Evolutionary conservation across 2,888 invertebrate genomes (phyloP).

Genomic region (Notodonta ziczac): DNA sequence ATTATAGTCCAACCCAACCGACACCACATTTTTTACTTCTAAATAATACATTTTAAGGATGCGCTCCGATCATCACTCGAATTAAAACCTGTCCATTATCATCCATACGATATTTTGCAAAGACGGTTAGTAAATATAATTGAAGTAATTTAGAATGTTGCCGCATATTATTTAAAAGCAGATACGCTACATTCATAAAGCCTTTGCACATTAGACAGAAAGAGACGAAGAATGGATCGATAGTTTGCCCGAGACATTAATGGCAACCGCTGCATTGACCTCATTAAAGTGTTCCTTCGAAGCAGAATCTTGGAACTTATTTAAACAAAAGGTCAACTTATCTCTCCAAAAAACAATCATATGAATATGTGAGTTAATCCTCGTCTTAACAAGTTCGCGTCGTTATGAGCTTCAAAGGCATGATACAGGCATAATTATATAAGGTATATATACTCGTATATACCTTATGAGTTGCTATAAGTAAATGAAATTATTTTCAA

Average conservation of each 20-base stretch:
- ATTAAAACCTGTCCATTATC: conserved; percentile 12
- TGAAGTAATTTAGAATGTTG: conserved; percentile 18
- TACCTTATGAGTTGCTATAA: too few species aligned
- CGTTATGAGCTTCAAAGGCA: too few species aligned
- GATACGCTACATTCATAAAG: conserved; percentile 39
- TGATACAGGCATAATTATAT: too few species aligned
- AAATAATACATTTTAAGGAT: conserved; percentile 9
- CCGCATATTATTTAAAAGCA: conserved; percentile 21
- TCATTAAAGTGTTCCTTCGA: conserved; percentile 74
- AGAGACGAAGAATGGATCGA: conserved; percentile 80
- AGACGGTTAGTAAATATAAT: conserved; percentile 4
- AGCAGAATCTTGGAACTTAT: conserved; percentile 47
- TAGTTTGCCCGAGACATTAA: conserved; percentile 79
- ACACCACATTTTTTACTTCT: conserved; percentile 18
- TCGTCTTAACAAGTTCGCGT: too few species aligned
- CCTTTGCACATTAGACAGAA: conserved; percentile 71
- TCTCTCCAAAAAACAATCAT: not conserved
- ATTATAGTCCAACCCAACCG: conserved; percentile 18
- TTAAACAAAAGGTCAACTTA: conserved; percentile 17
- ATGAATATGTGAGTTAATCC: too few species aligned
- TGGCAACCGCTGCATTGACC: conserved; percentile 81
- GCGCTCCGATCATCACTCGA: conserved; percentile 8
- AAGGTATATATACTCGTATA: too few species aligned
- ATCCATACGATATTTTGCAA: conserved; percentile 13
- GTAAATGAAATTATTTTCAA: too few species aligned